phyloP scores from a whole-genome alignment of 2,797 vertebrate genomes.

The Ambastaia sidthimunki region DNA sequence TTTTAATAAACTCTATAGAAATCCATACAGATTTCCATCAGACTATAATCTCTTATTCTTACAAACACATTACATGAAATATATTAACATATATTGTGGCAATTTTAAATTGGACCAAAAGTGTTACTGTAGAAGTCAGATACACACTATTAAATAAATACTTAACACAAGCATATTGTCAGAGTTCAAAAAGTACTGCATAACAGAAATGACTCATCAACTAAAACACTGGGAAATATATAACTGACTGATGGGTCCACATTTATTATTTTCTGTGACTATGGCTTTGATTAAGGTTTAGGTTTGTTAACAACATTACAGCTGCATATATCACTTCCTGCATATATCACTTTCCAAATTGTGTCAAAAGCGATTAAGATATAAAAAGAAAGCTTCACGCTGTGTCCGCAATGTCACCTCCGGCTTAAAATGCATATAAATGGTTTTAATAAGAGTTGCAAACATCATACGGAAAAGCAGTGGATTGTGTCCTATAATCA shows the following conservation, averaged over 20 bases:
- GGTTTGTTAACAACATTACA: background rate
- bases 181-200: constrained; percentile 1
- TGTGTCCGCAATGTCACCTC: background rate
- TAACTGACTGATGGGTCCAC: background rate
- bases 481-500: background rate
- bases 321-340: no score
- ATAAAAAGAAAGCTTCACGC: background rate
- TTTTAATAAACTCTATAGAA: no score
- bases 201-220: background rate
- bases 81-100: no score
- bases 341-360: no score
- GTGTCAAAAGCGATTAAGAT: no score
- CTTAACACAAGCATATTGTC: background rate
- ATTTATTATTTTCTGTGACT: background rate
- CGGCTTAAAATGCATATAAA: background rate
- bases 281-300: background rate
- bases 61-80: no score
- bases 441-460: background rate
- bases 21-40: no score
- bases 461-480: background rate
- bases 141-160: background rate
- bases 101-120: no score
- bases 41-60: no score
- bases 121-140: background rate
- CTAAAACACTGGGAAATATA: background rate